Conservation (phyloP, 2,888 invertebrate genomes). For the Tenthredo scrophulariae region DNA sequence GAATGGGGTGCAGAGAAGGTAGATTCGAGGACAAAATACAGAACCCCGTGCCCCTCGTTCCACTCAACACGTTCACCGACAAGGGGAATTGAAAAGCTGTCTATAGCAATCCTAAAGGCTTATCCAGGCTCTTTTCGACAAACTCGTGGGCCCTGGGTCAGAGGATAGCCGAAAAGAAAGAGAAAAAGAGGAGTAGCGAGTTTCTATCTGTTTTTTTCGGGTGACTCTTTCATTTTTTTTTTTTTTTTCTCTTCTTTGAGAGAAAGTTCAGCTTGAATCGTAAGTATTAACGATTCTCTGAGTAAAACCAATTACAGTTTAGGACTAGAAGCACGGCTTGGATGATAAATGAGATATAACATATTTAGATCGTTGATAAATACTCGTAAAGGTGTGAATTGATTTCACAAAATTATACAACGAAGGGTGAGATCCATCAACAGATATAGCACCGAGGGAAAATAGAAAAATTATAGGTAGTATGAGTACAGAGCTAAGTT, state of each 20-base stretch:
- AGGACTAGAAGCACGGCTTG: neutral
- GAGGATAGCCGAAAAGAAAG: slow-evolving; percentile 5
- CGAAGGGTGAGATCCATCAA: neutral
- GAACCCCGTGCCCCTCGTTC: slow-evolving; percentile 60
- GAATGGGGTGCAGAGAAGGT: slow-evolving; percentile 3
- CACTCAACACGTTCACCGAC: slow-evolving; percentile 75
- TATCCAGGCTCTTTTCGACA: slow-evolving; percentile 67
- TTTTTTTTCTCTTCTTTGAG: neutral
- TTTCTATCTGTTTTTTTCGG: slow-evolving; percentile 42
- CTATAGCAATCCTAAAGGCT: slow-evolving; percentile 75
- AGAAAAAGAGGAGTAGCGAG: neutral
- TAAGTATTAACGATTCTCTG: slow-evolving; percentile 5
- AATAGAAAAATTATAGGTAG: neutral
- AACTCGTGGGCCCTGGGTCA: neutral
- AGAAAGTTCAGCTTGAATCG: neutral
- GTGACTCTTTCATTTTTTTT: neutral
- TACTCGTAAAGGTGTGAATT: neutral
- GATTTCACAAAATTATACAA: neutral
- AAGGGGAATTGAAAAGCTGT: slow-evolving; percentile 77
- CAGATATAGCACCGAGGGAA: neutral
- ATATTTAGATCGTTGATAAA: neutral
- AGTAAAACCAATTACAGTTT: slow-evolving; percentile 39
- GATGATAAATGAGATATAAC: neutral
- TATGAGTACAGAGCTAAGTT: slow-evolving; percentile 36
- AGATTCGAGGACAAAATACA: slow-evolving; percentile 61